Conservation (phyloP, 2,113 vertebrate genomes). For the Rattus rattus region DNA sequence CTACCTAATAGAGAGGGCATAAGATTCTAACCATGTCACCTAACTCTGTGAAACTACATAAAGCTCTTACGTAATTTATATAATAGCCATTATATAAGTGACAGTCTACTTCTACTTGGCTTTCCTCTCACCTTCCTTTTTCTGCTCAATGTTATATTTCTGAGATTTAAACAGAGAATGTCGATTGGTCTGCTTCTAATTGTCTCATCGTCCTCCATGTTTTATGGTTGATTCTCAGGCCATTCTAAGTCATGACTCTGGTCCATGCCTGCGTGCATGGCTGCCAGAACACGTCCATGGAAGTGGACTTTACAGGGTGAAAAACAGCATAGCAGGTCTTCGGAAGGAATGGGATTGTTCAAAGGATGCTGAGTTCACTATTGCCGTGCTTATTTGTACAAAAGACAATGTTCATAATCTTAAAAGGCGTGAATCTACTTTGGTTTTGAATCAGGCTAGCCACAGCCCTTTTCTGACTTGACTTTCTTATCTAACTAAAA, state of each 20-base stretch:
- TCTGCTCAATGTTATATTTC: not conserved
- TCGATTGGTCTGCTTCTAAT: not conserved
- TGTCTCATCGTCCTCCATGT: not conserved
- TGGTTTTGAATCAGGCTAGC: not conserved
- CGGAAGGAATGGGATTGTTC: not conserved
- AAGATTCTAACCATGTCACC: not conserved
- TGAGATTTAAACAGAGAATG: not conserved
- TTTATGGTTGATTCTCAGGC: not conserved
- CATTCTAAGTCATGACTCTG: not conserved
- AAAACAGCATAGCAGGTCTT: not conserved
- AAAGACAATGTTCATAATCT: conserved; percentile 20
- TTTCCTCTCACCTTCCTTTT: conserved; percentile 7
- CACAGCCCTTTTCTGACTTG: not conserved
- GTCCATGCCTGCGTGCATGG: rapidly evolving
- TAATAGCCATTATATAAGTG: not conserved
- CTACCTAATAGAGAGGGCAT: not conserved
- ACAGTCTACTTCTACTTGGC: not conserved
- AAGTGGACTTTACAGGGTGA: not conserved
- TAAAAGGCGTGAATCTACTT: conserved; percentile 10
- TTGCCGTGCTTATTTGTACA: not conserved
- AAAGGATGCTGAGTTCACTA: not conserved
- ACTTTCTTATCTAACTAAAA: not conserved
- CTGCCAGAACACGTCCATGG: not conserved
- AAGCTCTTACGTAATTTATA: not conserved
- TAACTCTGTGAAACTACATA: not conserved